Evolutionary conservation across 2,797 vertebrate genomes (phyloP).

Genomic region (Thunnus albacares): DNA sequence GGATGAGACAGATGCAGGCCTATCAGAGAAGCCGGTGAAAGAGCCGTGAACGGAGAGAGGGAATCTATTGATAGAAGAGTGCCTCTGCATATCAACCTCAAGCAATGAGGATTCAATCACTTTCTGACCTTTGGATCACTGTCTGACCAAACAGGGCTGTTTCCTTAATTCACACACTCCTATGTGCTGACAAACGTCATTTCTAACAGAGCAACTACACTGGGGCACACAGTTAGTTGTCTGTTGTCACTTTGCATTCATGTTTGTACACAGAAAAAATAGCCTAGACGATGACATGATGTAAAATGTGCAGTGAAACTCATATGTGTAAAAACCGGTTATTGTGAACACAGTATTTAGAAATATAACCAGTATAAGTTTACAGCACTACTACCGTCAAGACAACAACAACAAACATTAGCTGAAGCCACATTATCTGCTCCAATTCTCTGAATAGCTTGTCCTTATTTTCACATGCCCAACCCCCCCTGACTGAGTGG

Average conservation of each 20-base stretch:
- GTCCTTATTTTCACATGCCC: constrained; percentile 32
- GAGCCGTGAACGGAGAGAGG: constrained; percentile 66
- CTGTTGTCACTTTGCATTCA: neutral
- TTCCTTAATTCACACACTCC: constrained; percentile 33
- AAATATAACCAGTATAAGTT: neutral
- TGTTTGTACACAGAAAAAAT: constrained; percentile 1
- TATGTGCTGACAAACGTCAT: constrained; percentile 28
- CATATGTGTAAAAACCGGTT: neutral
- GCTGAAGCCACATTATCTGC: constrained; percentile 46
- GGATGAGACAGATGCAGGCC: constrained; percentile 86
- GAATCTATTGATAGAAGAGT: constrained; percentile 75
- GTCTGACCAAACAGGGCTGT: constrained; percentile 42
- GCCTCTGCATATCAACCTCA: constrained; percentile 72
- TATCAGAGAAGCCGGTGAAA: constrained; percentile 80
- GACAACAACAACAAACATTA: constrained; percentile 21
- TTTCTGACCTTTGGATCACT: constrained; percentile 65
- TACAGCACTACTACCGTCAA: neutral
- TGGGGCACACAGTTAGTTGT: neutral
- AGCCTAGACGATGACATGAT: neutral
- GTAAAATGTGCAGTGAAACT: neutral
- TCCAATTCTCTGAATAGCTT: constrained; percentile 52
- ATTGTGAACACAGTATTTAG: neutral
- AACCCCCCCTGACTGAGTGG: constrained; percentile 2
- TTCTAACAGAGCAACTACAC: constrained; percentile 9
- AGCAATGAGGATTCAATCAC: constrained; percentile 68